Conservation (phyloP, 2,113 vertebrate species). For the Tachysurus vachellii region DNA sequence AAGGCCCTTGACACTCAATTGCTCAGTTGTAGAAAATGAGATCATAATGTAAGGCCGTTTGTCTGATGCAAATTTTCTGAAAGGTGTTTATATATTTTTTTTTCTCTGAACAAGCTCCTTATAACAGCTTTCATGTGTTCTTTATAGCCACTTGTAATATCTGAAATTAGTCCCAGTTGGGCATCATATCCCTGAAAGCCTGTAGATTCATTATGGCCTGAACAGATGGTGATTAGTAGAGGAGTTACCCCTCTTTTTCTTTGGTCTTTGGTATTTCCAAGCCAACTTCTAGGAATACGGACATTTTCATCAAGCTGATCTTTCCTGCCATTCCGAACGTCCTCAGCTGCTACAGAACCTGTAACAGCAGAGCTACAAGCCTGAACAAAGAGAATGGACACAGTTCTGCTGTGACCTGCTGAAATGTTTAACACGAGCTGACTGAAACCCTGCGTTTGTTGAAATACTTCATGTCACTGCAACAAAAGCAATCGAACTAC, state of each 20-base stretch:
- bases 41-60: background rate
- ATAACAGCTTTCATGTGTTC: background rate
- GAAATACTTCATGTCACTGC: conserved; percentile 18
- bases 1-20: too few relatives aligned
- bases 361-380: background rate
- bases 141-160: background rate
- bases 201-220: conserved; percentile 17
- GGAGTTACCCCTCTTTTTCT: background rate
- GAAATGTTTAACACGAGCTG: background rate
- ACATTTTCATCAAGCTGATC: background rate
- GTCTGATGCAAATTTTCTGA: background rate
- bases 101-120: background rate
- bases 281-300: conserved; percentile 17
- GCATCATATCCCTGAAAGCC: background rate
- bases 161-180: conserved; percentile 6
- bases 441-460: conserved; percentile 14
- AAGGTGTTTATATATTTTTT: too few relatives aligned
- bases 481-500: conserved; percentile 29
- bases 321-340: background rate
- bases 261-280: conserved; percentile 7
- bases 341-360: background rate
- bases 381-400: background rate
- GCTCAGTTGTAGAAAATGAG: too few relatives aligned
- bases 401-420: background rate
- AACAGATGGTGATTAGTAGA: conserved; percentile 35